Evolutionary conservation across 2,113 vertebrate species (phyloP).

Genomic region (human (Homo sapiens)): GRCh38 chr12:88750501-88751000

Average conservation of each 20-base stretch:
- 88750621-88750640: not conserved
- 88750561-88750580: not conserved
- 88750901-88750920: not conserved
- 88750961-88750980: not conserved
- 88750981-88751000: not conserved
- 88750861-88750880: not conserved
- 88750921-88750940: too few relatives aligned
- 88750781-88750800: not conserved
- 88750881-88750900: not conserved
- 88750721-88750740: not conserved
- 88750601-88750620: not conserved
- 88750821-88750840: not conserved
- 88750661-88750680: not conserved
- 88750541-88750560: not conserved
- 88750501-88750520: not conserved
- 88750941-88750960: not conserved
- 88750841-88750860: not conserved
- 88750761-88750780: not conserved
- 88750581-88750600: not conserved
- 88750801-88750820: not conserved
- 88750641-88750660: not conserved
- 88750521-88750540: not conserved
- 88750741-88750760: not conserved
- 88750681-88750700: not conserved
- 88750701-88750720: slow-evolving; percentile 4